Evolutionary conservation across 2,888 invertebrate genomes (phyloP).

Genomic region (Galerucella calmariensis): DNA sequence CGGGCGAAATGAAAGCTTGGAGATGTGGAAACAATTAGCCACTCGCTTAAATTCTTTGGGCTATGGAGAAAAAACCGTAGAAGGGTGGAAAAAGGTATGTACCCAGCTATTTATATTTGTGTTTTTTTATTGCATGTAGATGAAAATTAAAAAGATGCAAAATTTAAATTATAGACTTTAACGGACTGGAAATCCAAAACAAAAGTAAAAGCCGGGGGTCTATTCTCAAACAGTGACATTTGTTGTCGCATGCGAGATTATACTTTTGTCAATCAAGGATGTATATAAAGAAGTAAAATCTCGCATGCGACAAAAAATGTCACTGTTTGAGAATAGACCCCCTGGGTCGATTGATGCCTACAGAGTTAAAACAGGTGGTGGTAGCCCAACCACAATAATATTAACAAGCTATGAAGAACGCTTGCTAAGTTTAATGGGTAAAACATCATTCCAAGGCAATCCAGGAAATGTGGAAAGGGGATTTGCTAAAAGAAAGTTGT

Average conservation of each 20-base stretch:
- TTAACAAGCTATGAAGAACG: constrained; percentile 2
- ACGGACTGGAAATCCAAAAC: constrained; percentile 14
- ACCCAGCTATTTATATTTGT: too few relatives aligned
- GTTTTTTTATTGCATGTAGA: too few relatives aligned
- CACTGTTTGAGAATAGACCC: too few relatives aligned
- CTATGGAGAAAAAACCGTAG: constrained; percentile 20
- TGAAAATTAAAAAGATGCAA: too few relatives aligned
- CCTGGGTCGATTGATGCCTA: neutral
- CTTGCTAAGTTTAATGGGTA: constrained; percentile 19
- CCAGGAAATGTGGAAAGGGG: constrained; percentile 11
- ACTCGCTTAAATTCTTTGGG: constrained; percentile 17
- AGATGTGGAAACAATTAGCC: constrained; percentile 18
- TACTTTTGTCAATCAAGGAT: too few relatives aligned
- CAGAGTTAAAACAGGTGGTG: constrained; percentile 13
- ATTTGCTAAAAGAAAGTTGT: neutral
- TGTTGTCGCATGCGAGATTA: too few relatives aligned
- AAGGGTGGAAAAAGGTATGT: constrained; percentile 22
- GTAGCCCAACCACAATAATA: neutral
- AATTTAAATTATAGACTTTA: constrained; percentile 14
- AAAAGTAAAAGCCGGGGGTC: constrained; percentile 1
- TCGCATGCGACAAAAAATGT: too few relatives aligned
- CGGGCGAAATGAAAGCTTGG: neutral
- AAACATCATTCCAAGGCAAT: constrained; percentile 14
- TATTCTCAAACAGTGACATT: too few relatives aligned
- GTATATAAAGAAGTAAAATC: too few relatives aligned